A percentile compares a stretch with the other conserved stretches of the same genome.
phyloP scores from a whole-genome alignment of 1,140 invertebrate species.

The Trachymyrmex cornetzi region DNA sequence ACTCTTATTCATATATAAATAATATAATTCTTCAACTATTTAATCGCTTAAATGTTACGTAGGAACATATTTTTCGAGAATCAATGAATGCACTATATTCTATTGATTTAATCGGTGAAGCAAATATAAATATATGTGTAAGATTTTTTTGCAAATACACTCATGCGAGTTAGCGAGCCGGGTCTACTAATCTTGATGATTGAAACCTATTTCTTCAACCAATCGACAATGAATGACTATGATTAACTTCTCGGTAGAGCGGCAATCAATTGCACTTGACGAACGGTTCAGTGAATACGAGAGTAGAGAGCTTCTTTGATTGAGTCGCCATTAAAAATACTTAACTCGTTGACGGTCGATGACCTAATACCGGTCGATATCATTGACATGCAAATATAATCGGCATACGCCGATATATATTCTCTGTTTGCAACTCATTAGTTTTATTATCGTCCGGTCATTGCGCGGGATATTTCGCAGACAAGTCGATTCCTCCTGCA shows the following conservation, averaged over 20 bases:
- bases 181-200: conserved; percentile 60
- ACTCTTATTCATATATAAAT: background rate
- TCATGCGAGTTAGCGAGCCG: conserved; percentile 9
- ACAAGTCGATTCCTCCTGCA: conserved; percentile 31
- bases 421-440: conserved; percentile 50
- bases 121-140: background rate
- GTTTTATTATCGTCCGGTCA: conserved; percentile 43
- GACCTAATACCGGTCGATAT: conserved; percentile 75
- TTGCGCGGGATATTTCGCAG: conserved; percentile 33
- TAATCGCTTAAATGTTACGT: background rate
- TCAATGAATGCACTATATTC: background rate
- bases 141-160: background rate
- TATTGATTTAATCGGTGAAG: too few relatives aligned
- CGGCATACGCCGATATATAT: conserved; percentile 29
- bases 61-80: background rate
- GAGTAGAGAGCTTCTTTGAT: conserved; percentile 77
- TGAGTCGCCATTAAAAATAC: conserved; percentile 81
- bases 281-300: conserved; percentile 75
- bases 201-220: conserved; percentile 50
- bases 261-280: conserved; percentile 80
- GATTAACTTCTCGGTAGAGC: conserved; percentile 72
- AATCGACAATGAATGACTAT: conserved; percentile 55
- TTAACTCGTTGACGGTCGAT: conserved; percentile 76
- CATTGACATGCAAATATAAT: conserved; percentile 79
- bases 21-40: background rate